Evolutionary conservation across 1,140 invertebrate genomes (phyloP).

Genomic region (Scaptomyza hsui): DNA sequence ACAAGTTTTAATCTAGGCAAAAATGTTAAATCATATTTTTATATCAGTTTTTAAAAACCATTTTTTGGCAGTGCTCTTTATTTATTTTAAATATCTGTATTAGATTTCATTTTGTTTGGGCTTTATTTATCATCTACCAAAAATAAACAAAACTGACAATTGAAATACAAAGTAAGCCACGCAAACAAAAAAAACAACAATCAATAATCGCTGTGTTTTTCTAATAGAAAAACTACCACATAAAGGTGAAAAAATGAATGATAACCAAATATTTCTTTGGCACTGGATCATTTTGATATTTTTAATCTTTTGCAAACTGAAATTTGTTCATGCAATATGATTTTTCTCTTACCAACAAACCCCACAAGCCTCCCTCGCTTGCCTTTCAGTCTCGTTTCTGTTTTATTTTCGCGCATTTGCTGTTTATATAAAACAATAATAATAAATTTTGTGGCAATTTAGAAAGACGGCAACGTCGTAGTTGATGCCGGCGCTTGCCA

Average conservation of each 20-base stretch:
- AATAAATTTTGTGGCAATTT: conserved; percentile 75
- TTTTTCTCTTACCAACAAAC: background rate
- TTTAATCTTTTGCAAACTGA: background rate
- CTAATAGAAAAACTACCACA: conserved; percentile 14
- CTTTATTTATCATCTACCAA: background rate
- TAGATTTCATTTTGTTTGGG: background rate
- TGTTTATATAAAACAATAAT: conserved; percentile 74
- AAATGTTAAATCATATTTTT: background rate
- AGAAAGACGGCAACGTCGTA: conserved; percentile 25
- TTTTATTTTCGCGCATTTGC: conserved; percentile 72
- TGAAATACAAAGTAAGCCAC: conserved; percentile 17
- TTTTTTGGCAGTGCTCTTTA: background rate
- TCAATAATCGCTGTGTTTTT: conserved; percentile 9
- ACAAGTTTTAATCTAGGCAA: background rate
- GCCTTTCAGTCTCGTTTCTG: conserved; percentile 9
- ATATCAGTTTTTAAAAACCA: background rate
- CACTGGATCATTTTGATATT: conserved; percentile 4
- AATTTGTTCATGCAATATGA: background rate
- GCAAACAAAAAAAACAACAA: conserved; percentile 18
- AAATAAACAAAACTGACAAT: background rate
- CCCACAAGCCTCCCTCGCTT: background rate
- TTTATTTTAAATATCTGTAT: conserved; percentile 10
- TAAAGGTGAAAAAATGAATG: background rate
- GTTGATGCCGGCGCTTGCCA: conserved; percentile 13
- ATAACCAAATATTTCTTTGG: conserved; percentile 29